Evolutionary conservation across 2,113 vertebrate genomes (phyloP).

Genomic region (Grus americana): DNA sequence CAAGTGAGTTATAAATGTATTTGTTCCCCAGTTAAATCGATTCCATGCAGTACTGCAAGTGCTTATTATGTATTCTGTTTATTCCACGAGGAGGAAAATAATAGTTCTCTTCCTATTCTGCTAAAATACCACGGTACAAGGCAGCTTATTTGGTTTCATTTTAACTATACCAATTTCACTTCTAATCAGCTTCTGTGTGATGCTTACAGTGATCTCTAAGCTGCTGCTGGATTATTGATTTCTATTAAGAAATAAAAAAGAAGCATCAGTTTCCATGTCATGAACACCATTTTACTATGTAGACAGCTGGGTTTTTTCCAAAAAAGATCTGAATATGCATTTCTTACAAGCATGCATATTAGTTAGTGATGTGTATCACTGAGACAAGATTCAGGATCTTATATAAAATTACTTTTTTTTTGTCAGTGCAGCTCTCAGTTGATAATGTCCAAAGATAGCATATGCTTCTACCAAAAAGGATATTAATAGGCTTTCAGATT

Average conservation of each 20-base stretch:
- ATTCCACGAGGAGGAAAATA: constrained; percentile 49
- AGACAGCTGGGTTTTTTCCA: neutral
- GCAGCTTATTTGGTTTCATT: constrained; percentile 15
- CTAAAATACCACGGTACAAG: constrained; percentile 12
- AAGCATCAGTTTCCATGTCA: neutral
- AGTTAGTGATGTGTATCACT: neutral
- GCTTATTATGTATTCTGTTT: constrained; percentile 50
- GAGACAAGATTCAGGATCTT: neutral
- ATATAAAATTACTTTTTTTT: neutral
- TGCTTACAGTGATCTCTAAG: neutral
- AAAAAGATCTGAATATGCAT: neutral
- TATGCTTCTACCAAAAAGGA: neutral
- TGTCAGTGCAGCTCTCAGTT: neutral
- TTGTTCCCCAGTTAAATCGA: constrained; percentile 59
- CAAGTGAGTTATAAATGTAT: constrained; percentile 61
- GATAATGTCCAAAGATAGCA: neutral
- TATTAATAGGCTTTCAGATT: neutral
- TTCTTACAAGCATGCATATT: neutral
- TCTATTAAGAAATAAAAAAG: neutral
- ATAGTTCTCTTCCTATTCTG: constrained; percentile 2
- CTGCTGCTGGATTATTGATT: neutral
- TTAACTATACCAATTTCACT: constrained; percentile 20
- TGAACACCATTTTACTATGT: neutral
- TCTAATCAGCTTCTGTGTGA: constrained; percentile 8
- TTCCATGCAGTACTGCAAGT: constrained; percentile 49